Base-by-base conservation (phyloP, 2,888 invertebrate genomes). In the Octodonta nipae region DNA sequence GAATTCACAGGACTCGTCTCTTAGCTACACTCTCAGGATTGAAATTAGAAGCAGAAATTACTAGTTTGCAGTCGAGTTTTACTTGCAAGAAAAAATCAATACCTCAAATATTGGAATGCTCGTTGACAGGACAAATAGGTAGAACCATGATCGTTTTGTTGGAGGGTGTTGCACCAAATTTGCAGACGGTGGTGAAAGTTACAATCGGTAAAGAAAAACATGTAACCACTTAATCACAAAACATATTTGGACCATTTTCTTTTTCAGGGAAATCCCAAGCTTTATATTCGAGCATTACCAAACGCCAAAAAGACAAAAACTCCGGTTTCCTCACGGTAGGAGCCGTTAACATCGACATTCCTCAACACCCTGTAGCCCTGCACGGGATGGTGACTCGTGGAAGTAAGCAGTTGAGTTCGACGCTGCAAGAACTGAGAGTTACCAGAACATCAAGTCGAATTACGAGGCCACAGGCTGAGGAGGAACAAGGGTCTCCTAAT, bases 381-480 rank as follows among this genome's bases (percentile, higher is more conserved):
- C 96, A 98, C 63, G 95, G 93, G 30, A 95, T 98, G 83, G 92
- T 98, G 76, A 89, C 89, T 0, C 71, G 95, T 45, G 88, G 91
- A 41, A 88, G 89, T 39, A 81, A 89, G 43, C 88, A 93, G 54
- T 67, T 95, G 26, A 91, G 91, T 5, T 84, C 84, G 8, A 95
- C 93, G 0, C 64, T 95, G 32, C 92, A 92, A 67, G 86, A 88
- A 63, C 59, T 88, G 31, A 70, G 87, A 16, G 86, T 86, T 6
- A 82, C 84, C 2, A 71, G 87, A 43, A 79, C 83, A 1, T 77
- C 82, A 0, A 81, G 81, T 20, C 69, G 87, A 11, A 63, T 80
- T 43, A 76, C 82, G 0, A 73, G 83, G 26, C 42, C 55, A 36
- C 54, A 57, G 48, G 35, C 51, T 24, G 53, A 60, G 11, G 61